phyloP scores from a whole-genome alignment of 1,140 invertebrate species.

The Physella acuta region DNA sequence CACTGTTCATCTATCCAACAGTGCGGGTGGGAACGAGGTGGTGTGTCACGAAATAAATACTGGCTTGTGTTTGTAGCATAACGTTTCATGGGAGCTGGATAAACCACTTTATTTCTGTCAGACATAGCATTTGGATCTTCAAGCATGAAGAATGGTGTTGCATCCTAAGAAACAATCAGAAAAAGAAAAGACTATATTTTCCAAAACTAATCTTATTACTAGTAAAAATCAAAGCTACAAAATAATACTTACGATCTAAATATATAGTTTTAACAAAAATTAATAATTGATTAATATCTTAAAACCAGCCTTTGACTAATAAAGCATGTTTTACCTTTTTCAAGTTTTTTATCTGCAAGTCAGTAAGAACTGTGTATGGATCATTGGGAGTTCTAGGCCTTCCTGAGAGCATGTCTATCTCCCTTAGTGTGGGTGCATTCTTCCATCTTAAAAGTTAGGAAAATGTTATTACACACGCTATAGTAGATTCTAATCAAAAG shows the following conservation, averaged over 20 bases:
- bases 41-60: constrained; percentile 44
- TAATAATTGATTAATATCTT: too few species aligned
- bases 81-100: constrained; percentile 34
- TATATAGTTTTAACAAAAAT: too few species aligned
- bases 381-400: constrained; percentile 48
- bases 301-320: too few species aligned
- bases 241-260: too few species aligned
- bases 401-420: constrained; percentile 46
- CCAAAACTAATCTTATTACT: too few species aligned
- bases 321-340: constrained; percentile 46
- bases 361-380: constrained; percentile 52
- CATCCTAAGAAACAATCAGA: constrained; percentile 12
- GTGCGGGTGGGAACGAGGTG: constrained; percentile 41
- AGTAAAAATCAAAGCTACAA: too few species aligned
- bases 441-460: too few species aligned
- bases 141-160: constrained; percentile 22
- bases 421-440: too few species aligned
- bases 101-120: background rate
- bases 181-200: too few species aligned
- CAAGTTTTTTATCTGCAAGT: constrained; percentile 51
- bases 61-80: constrained; percentile 51
- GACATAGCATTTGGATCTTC: background rate
- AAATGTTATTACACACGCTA: too few species aligned
- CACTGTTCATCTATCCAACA: constrained; percentile 53
- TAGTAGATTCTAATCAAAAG: too few species aligned